Evolutionary conservation across 2,797 vertebrate species (phyloP), one percentile per base, ranked within the genome.

Genomic region (Sylvilagus floridanus): DNA sequence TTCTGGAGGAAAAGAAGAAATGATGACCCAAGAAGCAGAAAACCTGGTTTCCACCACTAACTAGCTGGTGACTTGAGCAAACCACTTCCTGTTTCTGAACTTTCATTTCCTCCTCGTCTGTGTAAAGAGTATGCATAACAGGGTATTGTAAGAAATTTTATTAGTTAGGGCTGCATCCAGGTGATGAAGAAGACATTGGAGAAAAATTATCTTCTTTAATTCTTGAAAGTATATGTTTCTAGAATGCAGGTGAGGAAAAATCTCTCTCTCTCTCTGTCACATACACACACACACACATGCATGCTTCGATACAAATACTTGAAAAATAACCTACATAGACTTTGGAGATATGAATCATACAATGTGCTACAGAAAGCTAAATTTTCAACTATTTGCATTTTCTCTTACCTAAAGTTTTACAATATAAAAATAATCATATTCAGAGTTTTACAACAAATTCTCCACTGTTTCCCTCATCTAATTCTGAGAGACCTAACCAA

Each of bases 361-460:
- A 26, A 71, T 14, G 9, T 66, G 47, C 52, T 85, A 68, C 42
- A 90, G 54, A 95, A 94, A 92, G 17, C 10, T n/a, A 63, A 93
- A 68, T 68, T 66, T 89, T 84, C 71, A 79, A 57, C 26, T 14
- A 84, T 78, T 79, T 73, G 24, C 62, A 35, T 60, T 78, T 90
- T 94, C 57, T 77, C 73, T 75, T 91, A 50, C 21, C 30, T 85
- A 57, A 62, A 47, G 5, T 79, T 91, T 94, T 60, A 71, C 3
- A 35, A 90, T 93, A 72, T 68, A 88, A 63, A 89, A 93, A 75
- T 54, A 85, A 86, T 72, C 26, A 50, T 28, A 86, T 68, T 65
- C 54, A 62, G 84, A 92, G 47, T 79, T 22, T 57, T 47, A 84
- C 54, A 84, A 28, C 42, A 79, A 75, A 72, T 50, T 91, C 50